A percentile compares a stretch with the other conserved stretches of the same genome.
Evolutionary conservation across 2,113 vertebrate species (phyloP).

Genomic region (Cricetomys ansorgei): DNA sequence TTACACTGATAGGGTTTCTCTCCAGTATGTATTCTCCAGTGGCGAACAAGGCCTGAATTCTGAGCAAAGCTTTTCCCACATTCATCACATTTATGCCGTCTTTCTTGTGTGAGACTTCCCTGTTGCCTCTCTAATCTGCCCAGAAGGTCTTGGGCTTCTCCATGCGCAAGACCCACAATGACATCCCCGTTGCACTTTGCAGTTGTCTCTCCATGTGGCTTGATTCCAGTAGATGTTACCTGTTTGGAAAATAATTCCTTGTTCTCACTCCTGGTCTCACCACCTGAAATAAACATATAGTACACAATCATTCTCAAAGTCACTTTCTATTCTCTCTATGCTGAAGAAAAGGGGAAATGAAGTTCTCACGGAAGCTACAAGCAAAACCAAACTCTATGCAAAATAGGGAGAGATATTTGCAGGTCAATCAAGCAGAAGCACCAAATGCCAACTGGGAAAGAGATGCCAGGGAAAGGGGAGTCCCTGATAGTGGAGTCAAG

Average conservation of each 20-base stretch:
- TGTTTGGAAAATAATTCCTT: conserved; percentile 77
- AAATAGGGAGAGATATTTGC: neutral
- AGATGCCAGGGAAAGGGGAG: neutral
- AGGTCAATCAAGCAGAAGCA: neutral
- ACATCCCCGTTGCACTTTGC: conserved; percentile 75
- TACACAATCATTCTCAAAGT: neutral
- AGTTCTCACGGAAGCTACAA: neutral
- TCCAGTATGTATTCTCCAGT: conserved; percentile 80
- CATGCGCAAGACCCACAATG: conserved; percentile 53
- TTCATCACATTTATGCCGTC: conserved; percentile 82
- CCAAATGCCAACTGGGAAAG: neutral
- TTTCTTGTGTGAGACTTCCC: conserved; percentile 74
- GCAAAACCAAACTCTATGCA: neutral
- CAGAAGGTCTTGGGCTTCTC: conserved; percentile 68
- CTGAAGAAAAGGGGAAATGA: conserved; percentile 19
- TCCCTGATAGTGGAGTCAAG: neutral
- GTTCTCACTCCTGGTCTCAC: conserved; percentile 79
- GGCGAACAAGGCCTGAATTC: conserved; percentile 74
- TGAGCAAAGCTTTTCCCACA: conserved; percentile 82
- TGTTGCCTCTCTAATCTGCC: conserved; percentile 76
- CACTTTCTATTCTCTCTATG: conserved; percentile 12
- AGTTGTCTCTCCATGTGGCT: conserved; percentile 70
- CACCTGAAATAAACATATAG: conserved; percentile 73
- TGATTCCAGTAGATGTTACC: conserved; percentile 69
- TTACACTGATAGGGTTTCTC: conserved; percentile 84